Conservation (phyloP, 2,888 invertebrate genomes). For the Nemotelus nigrinus region DNA sequence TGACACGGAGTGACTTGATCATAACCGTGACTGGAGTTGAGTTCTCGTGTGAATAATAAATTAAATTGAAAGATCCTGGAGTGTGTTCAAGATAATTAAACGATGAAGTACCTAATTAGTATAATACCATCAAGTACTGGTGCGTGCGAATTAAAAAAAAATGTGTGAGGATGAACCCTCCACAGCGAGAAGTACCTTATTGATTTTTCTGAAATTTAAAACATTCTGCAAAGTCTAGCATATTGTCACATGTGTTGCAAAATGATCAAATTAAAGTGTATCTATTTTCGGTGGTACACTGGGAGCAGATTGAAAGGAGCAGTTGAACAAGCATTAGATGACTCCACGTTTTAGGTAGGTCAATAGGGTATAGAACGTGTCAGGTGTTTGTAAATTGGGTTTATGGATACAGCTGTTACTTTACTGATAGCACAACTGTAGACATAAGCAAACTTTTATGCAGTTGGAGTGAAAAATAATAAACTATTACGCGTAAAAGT, state of each 20-base stretch:
- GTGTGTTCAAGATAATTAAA: no score
- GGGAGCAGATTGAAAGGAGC: background rate
- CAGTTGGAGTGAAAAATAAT: no score
- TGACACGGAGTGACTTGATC: background rate
- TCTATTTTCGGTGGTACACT: constrained; percentile 13
- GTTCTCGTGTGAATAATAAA: background rate
- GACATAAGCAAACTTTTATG: no score
- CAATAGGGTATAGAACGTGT: constrained; percentile 1
- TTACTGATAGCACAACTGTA: no score
- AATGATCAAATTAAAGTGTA: constrained; percentile 25
- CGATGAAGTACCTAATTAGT: background rate
- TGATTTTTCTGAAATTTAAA: constrained; percentile 20
- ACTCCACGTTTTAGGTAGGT: constrained; percentile 25
- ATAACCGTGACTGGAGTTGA: background rate
- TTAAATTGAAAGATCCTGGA: background rate
- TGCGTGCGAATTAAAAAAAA: background rate
- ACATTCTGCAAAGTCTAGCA: background rate
- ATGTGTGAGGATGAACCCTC: background rate
- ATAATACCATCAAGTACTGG: background rate
- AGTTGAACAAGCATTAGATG: background rate
- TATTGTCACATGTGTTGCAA: background rate
- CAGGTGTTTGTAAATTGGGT: background rate
- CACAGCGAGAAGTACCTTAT: background rate
- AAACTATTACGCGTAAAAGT: no score
- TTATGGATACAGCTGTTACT: background rate